These are phyloP conservation scores for Myripristis jacobus DNA, from an alignment of 2,797 vertebrate genomes.

Conservation along the genomic window DNA sequence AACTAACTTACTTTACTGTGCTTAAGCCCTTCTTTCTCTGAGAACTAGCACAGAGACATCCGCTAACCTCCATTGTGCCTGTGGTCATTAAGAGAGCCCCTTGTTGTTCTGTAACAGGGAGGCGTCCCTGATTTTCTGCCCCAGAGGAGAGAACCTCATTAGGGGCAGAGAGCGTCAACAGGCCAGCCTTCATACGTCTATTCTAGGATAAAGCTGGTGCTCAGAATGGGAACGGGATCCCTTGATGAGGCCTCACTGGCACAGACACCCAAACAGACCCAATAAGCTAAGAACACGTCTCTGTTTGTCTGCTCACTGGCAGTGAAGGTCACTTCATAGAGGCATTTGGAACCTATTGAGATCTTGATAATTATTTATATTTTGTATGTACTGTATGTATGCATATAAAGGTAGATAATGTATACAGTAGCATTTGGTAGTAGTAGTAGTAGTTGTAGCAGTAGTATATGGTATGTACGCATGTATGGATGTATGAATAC, in stretches of 20 bases:
- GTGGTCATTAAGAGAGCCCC: conserved; percentile 24
- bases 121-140: conserved; percentile 39
- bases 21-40: not conserved
- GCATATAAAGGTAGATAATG: too few species aligned
- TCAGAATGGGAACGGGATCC: conserved; percentile 41
- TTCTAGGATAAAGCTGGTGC: conserved; percentile 58
- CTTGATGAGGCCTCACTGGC: conserved; percentile 51
- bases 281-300: conserved; percentile 21
- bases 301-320: conserved; percentile 19
- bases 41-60: conserved; percentile 15
- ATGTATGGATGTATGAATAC: too few species aligned
- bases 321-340: conserved; percentile 2
- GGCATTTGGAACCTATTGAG: not conserved
- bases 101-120: conserved; percentile 32
- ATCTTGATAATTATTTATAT: not conserved
- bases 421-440: too few species aligned
- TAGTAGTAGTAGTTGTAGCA: too few species aligned
- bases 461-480: too few species aligned
- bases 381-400: not conserved
- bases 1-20: not conserved
- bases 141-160: conserved; percentile 56
- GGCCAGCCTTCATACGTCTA: conserved; percentile 44
- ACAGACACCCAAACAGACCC: conserved; percentile 46
- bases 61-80: conserved; percentile 1
- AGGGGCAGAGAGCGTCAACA: conserved; percentile 46